A percentile compares a stretch with the other conserved stretches of the same genome.
Evolutionary conservation across 1,140 invertebrate species (phyloP).

Genomic region (Cydia pomonella): DNA sequence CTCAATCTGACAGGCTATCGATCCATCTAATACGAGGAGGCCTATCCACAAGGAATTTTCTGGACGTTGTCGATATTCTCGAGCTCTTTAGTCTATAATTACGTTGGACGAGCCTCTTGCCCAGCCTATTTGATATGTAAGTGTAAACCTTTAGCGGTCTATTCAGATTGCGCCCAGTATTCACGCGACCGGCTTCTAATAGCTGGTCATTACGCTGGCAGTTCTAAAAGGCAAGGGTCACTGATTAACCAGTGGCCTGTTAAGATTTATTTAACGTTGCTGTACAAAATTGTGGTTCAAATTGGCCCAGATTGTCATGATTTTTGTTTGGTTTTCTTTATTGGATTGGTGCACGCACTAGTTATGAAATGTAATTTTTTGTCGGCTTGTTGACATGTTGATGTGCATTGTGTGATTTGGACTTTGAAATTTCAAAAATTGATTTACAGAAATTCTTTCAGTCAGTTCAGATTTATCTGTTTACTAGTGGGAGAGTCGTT

Average conservation of each 20-base stretch:
- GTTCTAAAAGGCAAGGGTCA: constrained; percentile 23
- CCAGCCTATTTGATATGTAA: not conserved
- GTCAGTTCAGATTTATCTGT: too few species aligned
- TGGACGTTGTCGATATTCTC: too few species aligned
- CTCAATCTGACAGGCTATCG: too few species aligned
- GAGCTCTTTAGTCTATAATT: too few species aligned
- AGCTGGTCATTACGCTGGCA: constrained; percentile 4
- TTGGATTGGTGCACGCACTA: not conserved
- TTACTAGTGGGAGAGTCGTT: too few species aligned
- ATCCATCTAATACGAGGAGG: too few species aligned
- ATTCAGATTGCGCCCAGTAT: constrained; percentile 6
- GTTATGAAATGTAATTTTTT: not conserved
- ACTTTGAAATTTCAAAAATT: not conserved
- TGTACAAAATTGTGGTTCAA: not conserved
- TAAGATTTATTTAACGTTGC: not conserved
- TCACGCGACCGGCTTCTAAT: not conserved
- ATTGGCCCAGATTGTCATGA: not conserved
- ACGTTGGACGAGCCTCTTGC: too few species aligned
- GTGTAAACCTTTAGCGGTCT: not conserved
- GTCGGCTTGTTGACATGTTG: not conserved
- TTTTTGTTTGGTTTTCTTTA: not conserved
- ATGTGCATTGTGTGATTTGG: not conserved
- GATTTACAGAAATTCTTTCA: too few species aligned
- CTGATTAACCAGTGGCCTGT: constrained; percentile 11
- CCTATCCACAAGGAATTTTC: too few species aligned